phyloP scores from a whole-genome alignment of 2,888 invertebrate species.

The Leptopterna dolabrata region DNA sequence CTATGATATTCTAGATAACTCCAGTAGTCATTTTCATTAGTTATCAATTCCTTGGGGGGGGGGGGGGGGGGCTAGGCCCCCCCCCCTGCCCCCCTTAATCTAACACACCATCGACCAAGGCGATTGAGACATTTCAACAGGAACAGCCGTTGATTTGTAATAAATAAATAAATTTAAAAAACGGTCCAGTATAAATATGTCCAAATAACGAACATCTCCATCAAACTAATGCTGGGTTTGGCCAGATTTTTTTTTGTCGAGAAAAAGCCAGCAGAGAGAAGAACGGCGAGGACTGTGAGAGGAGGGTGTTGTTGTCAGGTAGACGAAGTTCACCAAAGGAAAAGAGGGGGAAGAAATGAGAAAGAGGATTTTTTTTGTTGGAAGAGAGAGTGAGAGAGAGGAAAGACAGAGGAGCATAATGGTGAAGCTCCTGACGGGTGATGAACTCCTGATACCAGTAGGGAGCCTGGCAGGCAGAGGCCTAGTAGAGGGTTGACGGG shows the following conservation, averaged over 20 bases:
- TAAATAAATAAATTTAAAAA: no score
- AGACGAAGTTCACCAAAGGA: not conserved
- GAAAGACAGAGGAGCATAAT: not conserved
- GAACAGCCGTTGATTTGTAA: no score
- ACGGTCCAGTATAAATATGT: no score
- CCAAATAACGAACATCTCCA: no score
- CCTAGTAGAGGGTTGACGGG: constrained; percentile 25
- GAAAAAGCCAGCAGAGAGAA: not conserved
- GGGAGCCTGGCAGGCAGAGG: not conserved
- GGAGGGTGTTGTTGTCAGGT: constrained; percentile 10
- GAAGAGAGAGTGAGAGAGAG: not conserved
- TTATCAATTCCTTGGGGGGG: no score
- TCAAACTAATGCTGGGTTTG: no score
- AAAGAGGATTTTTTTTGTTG: not conserved
- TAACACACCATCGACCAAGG: no score
- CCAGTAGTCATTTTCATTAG: no score
- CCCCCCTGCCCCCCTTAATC: no score
- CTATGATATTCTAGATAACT: no score
- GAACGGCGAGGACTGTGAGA: constrained; percentile 22
- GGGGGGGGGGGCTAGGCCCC: no score
- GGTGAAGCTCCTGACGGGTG: not conserved
- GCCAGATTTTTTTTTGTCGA: not conserved
- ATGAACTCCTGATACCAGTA: not conserved
- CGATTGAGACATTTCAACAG: no score
- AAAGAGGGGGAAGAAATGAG: not conserved